Evolutionary conservation across 2,113 vertebrate genomes (phyloP).

Genomic region (Oryzias javanicus): DNA sequence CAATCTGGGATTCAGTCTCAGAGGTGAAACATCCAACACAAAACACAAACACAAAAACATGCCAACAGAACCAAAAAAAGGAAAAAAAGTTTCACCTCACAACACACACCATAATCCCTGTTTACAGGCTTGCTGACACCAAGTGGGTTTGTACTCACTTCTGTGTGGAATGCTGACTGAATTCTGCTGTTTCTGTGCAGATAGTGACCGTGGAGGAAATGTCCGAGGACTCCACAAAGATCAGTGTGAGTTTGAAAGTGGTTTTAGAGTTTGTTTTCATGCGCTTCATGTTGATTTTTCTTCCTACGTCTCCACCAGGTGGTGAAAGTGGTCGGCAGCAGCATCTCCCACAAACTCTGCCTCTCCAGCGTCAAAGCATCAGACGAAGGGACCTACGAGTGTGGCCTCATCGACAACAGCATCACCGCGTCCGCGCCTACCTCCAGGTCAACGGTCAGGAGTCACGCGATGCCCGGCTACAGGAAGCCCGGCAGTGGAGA

Average conservation of each 20-base stretch:
- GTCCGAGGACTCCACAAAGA: constrained; percentile 89
- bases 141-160: background rate
- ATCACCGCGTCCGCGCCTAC: constrained; percentile 88
- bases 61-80: too few relatives aligned
- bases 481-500: constrained; percentile 58
- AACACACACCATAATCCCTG: constrained; percentile 5
- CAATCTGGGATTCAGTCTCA: too few relatives aligned
- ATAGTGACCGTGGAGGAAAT: constrained; percentile 82
- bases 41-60: too few relatives aligned
- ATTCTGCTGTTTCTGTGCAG: constrained; percentile 66
- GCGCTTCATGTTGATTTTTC: background rate
- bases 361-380: constrained; percentile 88
- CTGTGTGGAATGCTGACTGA: constrained; percentile 17
- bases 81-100: too few relatives aligned
- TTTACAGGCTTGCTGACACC: constrained; percentile 8
- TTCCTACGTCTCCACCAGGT: constrained; percentile 75
- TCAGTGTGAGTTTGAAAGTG: constrained; percentile 83
- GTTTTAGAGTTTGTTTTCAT: background rate
- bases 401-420: constrained; percentile 92
- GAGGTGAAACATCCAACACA: too few relatives aligned
- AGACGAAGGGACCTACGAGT: constrained; percentile 94
- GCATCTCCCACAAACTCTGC: constrained; percentile 96
- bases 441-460: constrained; percentile 82
- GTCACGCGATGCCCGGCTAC: constrained; percentile 46
- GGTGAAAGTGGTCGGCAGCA: constrained; percentile 95